Evolutionary conservation across 2,888 invertebrate species (phyloP).

Genomic region (Cantharis lateralis): DNA sequence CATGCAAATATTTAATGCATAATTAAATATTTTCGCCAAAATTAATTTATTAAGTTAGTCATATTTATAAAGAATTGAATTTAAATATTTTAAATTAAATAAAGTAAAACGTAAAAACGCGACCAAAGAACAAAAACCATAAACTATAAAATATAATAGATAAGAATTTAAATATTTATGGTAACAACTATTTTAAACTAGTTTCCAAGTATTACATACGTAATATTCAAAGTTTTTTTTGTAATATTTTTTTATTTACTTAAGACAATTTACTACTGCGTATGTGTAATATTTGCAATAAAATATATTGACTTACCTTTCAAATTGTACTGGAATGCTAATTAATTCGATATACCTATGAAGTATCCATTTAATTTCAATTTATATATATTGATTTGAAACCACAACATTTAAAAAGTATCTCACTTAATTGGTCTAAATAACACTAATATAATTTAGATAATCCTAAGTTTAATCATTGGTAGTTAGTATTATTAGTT

Average conservation of each 20-base stretch:
- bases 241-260: not conserved
- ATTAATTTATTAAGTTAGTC: no score
- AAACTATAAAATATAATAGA: no score
- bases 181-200: not conserved
- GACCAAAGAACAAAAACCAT: no score
- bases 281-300: not conserved
- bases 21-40: no score
- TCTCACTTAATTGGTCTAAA: not conserved
- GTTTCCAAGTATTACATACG: not conserved
- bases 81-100: no score
- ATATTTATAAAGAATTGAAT: no score
- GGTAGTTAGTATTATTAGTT: not conserved
- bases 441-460: not conserved
- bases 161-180: not conserved
- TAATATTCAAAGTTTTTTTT: not conserved
- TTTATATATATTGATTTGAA: not conserved
- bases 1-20: not conserved
- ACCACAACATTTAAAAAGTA: not conserved
- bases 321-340: not conserved
- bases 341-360: not conserved
- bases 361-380: not conserved
- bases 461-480: not conserved
- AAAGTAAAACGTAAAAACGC: no score
- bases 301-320: not conserved
- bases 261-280: not conserved